These are phyloP conservation scores for Poeciliopsis presidionis DNA, from an alignment of 2,797 vertebrate species.

Conservation along the genomic window DNA sequence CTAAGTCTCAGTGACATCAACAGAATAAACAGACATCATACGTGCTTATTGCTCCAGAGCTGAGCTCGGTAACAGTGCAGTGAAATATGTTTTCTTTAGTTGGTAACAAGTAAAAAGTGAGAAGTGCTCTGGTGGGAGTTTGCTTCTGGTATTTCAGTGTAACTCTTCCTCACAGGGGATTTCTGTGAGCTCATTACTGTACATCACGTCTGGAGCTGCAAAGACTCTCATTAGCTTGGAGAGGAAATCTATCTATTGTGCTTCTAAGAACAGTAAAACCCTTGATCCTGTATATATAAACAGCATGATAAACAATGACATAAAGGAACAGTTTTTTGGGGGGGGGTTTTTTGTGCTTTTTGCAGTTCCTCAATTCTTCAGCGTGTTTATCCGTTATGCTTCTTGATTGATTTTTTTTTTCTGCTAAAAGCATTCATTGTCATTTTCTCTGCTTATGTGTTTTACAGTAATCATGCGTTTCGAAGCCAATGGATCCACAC, in stretches of 20 bases:
- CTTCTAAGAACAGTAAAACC: constrained; percentile 10
- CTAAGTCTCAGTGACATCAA: not conserved
- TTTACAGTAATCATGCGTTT: not conserved
- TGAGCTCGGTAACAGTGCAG: not conserved
- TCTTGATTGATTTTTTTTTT: not conserved
- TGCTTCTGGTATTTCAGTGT: constrained; percentile 17
- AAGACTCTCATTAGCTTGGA: not conserved
- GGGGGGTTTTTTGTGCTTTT: not conserved
- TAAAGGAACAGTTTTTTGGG: not conserved
- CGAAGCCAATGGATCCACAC: constrained; percentile 9
- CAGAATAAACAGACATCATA: not conserved
- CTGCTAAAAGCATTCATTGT: constrained; percentile 3
- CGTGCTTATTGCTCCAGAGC: not conserved
- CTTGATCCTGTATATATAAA: constrained; percentile 18
- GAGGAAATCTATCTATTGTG: constrained; percentile 14
- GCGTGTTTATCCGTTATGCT: not conserved
- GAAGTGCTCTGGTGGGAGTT: constrained; percentile 6
- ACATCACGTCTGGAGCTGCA: constrained; percentile 10
- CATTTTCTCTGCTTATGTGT: constrained; percentile 9
- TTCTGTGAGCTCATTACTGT: constrained; percentile 1
- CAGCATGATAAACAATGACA: constrained; percentile 21
- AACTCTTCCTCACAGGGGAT: not conserved
- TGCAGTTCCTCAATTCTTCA: constrained; percentile 4
- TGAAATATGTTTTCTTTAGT: not conserved
- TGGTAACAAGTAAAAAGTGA: constrained; percentile 14